A percentile compares a stretch with the other conserved stretches of the same genome.
Conservation (phyloP, 1,140 invertebrate genomes). For the Penaeus chinensis region DNA sequence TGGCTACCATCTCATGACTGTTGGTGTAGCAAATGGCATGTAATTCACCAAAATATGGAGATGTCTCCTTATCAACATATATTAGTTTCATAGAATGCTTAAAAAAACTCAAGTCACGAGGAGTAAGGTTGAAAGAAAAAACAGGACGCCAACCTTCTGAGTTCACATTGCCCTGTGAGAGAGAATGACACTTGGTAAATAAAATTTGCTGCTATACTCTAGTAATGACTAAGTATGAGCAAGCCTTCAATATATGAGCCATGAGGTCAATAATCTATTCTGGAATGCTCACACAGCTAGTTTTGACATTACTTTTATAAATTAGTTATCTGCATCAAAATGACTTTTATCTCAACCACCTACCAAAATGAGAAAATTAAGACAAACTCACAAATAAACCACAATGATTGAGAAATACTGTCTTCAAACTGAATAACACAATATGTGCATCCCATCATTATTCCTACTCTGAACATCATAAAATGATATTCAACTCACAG, state of each 20-base stretch:
- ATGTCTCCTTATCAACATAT: slow-evolving; percentile 1
- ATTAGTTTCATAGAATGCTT: background rate
- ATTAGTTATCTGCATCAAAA: too few relatives aligned
- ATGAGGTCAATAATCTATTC: too few relatives aligned
- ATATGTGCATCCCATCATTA: too few relatives aligned
- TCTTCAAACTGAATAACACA: too few relatives aligned
- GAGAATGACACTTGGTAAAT: background rate
- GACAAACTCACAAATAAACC: too few relatives aligned
- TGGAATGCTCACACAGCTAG: too few relatives aligned
- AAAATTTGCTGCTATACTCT: background rate
- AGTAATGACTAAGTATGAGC: background rate
- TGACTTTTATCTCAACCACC: too few relatives aligned
- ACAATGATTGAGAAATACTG: too few relatives aligned
- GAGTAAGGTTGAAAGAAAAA: slow-evolving; percentile 10
- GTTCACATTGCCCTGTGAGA: slow-evolving; percentile 1
- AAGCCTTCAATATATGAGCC: background rate
- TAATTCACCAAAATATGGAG: slow-evolving; percentile 9
- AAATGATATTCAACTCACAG: background rate
- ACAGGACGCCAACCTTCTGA: background rate
- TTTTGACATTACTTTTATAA: too few relatives aligned
- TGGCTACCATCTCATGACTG: background rate
- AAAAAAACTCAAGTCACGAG: background rate
- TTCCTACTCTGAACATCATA: too few relatives aligned
- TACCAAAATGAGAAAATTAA: too few relatives aligned
- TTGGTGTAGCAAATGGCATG: background rate